Evolutionary conservation across 2,888 invertebrate species (phyloP), one percentile per base, ranked within the genome.

Genomic region (Cerastis rubricosa): DNA sequence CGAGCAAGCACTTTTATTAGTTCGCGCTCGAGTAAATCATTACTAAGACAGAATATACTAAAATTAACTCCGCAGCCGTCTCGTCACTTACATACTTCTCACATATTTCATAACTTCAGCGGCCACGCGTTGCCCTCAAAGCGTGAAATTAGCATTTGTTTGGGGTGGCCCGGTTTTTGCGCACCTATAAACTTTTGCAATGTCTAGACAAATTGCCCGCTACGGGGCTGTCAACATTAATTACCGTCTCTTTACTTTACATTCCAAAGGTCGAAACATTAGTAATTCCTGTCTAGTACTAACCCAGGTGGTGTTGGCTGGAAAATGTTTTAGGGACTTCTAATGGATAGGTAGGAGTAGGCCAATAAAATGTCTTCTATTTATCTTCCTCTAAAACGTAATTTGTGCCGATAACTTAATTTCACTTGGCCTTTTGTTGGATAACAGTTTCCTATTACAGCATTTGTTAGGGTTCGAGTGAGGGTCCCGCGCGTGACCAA

Each of bases 401-500:
- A 86, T 88, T 89, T 84, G 79, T 59, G 67, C 78, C 73, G 74
- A 83, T 81, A 88, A 88, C 81, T 88, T 89, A 88, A 86, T 88
- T 89, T 89, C 80, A 80, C 78, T 88, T 78, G 79, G 76, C 83
- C 87, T 84, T 88, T 86, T 87, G 78, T 87, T 82, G 76, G 79
- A 86, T 85, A 87, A 87, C 89, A 81, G 83, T 85, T 88, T 86
- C 83, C 80, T 85, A 85, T 88, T 88, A 88, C 82, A 86, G 83
- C 80, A 85, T 89, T 90, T 80, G 78, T 87, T 83, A 81, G 83
- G 88, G 85, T 81, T 84, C 80, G 82, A 80, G 76, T 81, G 87
- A 85, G 84, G 84, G 84, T 78, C 79, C 47, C 78, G 89, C 82
- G 88, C 93, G 92, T 92, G 93, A 91, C 91, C 88, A 88, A 91